Evolutionary conservation across 2,888 invertebrate species (phyloP), one percentile per base, ranked within the genome.

Genomic region (Thecocarcelia acutangulata): DNA sequence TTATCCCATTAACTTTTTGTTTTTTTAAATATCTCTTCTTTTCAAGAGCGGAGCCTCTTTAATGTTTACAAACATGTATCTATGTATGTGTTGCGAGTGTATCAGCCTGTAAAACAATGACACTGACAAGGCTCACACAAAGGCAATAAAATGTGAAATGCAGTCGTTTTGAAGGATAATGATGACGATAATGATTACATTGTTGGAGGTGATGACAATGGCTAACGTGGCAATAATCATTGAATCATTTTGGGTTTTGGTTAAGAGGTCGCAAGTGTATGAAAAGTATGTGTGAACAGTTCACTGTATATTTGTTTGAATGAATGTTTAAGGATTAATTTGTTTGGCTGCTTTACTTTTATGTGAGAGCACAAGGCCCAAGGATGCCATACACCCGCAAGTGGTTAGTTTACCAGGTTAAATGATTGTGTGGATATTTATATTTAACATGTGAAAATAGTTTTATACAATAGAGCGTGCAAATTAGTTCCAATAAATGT

Each of bases 161-260:
- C 44, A 61, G 24, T 50, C n/a, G 19, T 44, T 61, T 61, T 56
- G 56, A 42, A 44, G 44, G 70, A 77, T 72, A 56, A 72, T 50
- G 50, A 70, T 58, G 63, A 58, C 21, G 70, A 50, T 70, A 64
- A 74, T 54, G 59, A 68, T 61, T 59, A 54, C 73, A 74, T 50
- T 80, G 74, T 74, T 56, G 44, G 48, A 63, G 61, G 59, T 72
- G 80, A 61, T 76, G 80, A 76, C 76, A 80, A 72, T 72, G 70
- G 46, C 80, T 66, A 76, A 61, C 76, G 76, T 72, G 68, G 76
- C 75, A 61, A 76, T 68, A 80, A 76, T 76, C 72, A 81, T 76
- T 81, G 80, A 76, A 56, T 68, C 72, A 76, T 72, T 76, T 81
- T 63, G 80, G 33, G 61, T 73, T 81, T 66, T 33, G 72, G 61